phyloP scores from a whole-genome alignment of 1,140 invertebrate genomes.

The Augochlora pura region DNA sequence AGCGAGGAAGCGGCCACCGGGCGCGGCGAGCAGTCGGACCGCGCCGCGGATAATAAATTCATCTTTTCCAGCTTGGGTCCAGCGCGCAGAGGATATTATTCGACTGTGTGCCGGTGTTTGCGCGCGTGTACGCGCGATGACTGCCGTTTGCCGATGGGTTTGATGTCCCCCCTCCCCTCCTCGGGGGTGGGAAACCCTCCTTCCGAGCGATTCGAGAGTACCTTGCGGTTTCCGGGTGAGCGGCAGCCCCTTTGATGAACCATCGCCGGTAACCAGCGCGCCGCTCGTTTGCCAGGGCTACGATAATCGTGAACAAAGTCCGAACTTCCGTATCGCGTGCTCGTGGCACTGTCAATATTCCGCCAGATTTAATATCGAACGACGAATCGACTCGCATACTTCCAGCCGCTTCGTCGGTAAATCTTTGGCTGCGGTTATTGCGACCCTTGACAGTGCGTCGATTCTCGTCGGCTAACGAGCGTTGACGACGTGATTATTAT shows the following conservation, averaged over 20 bases:
- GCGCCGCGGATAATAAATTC: slow-evolving; percentile 13
- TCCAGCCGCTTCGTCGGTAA: not conserved
- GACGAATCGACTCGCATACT: not conserved
- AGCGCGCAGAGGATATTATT: slow-evolving; percentile 20
- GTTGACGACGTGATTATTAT: too few species aligned
- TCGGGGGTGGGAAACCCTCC: too few species aligned
- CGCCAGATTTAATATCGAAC: slow-evolving; percentile 37
- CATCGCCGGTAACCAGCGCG: not conserved
- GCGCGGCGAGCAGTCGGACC: not conserved
- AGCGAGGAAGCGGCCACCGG: too few species aligned
- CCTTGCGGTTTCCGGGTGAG: slow-evolving; percentile 28
- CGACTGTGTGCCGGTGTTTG: not conserved
- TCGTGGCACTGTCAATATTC: slow-evolving; percentile 10
- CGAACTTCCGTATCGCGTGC: slow-evolving; percentile 2
- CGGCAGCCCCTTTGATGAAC: slow-evolving; percentile 26
- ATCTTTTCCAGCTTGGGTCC: not conserved
- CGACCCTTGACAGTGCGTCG: not conserved
- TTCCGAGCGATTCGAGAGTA: slow-evolving; percentile 3
- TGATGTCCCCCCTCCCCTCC: slow-evolving; percentile 6
- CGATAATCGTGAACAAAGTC: slow-evolving; percentile 29
- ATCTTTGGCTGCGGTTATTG: not conserved
- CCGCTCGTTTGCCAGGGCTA: slow-evolving; percentile 29
- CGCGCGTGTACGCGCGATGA: not conserved
- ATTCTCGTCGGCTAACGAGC: not conserved
- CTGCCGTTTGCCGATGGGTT: slow-evolving; percentile 2